These are phyloP conservation scores for Dimorphilus gyrociliatus DNA, from an alignment of 2,888 invertebrate species.

Conservation along the genomic window DNA sequence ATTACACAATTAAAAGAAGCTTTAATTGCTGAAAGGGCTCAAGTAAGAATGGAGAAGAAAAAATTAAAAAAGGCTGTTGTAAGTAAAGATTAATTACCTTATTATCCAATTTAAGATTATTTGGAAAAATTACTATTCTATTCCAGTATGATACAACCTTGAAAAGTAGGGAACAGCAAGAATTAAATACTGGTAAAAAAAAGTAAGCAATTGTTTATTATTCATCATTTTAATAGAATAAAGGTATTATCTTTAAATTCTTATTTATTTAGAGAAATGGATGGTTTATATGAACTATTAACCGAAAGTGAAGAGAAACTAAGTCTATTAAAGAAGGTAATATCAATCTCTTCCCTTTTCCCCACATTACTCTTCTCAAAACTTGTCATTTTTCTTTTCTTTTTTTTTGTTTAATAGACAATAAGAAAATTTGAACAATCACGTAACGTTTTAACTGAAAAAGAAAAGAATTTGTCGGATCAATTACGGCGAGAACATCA, in stretches of 20 bases:
- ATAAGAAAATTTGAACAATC: no score
- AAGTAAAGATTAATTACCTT: conserved; percentile 8
- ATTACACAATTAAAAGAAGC: conserved; percentile 35
- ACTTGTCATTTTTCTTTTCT: no score
- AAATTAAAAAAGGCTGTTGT: conserved; percentile 30
- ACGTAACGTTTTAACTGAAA: no score
- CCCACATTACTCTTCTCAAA: no score
- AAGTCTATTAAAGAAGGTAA: conserved; percentile 19
- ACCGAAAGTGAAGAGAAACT: conserved; percentile 23
- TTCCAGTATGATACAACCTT: conserved; percentile 13
- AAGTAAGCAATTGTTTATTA: conserved; percentile 16
- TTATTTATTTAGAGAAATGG: conserved; percentile 19
- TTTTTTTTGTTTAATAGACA: no score
- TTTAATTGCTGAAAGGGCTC: conserved; percentile 33
- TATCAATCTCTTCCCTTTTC: no score
- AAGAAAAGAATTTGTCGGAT: no score
- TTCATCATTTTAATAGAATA: background rate
- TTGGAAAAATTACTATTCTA: background rate
- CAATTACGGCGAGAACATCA: no score
- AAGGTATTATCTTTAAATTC: background rate
- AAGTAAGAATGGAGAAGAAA: conserved; percentile 31
- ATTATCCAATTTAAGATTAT: background rate
- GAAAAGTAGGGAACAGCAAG: conserved; percentile 27
- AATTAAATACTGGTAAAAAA: conserved; percentile 26
- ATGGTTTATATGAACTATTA: conserved; percentile 17